phyloP scores from a whole-genome alignment of 2,113 vertebrate genomes.

The Xenopus laevis region DNA sequence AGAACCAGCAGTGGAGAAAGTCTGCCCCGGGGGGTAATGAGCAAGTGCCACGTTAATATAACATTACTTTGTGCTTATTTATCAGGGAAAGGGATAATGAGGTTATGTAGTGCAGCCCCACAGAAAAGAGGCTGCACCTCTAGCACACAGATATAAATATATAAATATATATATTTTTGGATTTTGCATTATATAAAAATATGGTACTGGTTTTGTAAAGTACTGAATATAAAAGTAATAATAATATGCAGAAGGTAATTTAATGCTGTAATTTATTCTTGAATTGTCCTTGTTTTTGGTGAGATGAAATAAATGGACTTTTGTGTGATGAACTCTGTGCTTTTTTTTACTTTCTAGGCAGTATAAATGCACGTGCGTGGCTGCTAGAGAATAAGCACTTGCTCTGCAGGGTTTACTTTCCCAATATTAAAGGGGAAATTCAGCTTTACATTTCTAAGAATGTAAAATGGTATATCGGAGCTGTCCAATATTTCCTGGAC shows the following conservation, averaged over 20 bases:
- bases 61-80: conserved; percentile 5
- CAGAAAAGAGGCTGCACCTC: conserved; percentile 1
- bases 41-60: not conserved
- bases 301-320: conserved; percentile 30
- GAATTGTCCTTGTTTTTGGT: conserved; percentile 36
- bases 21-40: not conserved
- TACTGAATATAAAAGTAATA: conserved; percentile 43
- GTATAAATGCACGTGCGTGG: no score
- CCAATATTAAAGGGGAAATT: no score
- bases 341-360: not conserved
- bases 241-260: conserved; percentile 35
- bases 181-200: conserved; percentile 34
- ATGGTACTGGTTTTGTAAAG: conserved; percentile 41
- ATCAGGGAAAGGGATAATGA: conserved; percentile 25
- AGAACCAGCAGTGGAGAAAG: conserved; percentile 1
- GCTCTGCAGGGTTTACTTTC: no score
- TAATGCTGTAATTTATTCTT: conserved; percentile 45
- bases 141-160: conserved; percentile 32
- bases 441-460: no score
- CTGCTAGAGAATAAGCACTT: no score
- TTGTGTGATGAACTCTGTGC: conserved; percentile 23
- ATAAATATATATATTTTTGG: conserved; percentile 39
- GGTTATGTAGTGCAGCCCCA: not conserved
- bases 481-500: no score
- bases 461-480: no score